A percentile compares a stretch with the other conserved stretches of the same genome.
Evolutionary conservation across 2,797 vertebrate genomes (phyloP).

Genomic region (Alfaro cultratus): DNA sequence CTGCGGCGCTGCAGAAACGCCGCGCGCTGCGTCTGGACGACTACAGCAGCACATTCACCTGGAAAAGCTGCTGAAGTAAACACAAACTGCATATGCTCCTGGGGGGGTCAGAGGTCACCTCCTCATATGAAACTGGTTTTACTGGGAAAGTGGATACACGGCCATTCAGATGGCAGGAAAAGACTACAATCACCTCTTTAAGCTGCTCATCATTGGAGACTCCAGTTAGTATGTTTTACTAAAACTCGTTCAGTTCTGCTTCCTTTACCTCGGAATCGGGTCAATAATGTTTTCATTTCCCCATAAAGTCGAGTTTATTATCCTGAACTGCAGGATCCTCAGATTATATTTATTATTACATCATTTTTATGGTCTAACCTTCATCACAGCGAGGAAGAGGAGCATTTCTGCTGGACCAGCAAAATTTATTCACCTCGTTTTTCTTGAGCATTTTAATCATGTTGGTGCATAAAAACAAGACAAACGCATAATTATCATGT

Average conservation of each 20-base stretch:
- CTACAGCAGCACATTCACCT: constrained; percentile 22
- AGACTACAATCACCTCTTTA: constrained; percentile 88
- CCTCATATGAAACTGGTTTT: constrained; percentile 49
- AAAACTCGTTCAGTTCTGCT: too few species aligned
- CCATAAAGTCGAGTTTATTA: not conserved
- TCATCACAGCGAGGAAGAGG: not conserved
- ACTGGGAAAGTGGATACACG: constrained; percentile 23
- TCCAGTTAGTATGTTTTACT: constrained; percentile 81
- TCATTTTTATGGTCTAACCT: not conserved
- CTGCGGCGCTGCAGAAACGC: constrained; percentile 6
- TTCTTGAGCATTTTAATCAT: too few species aligned
- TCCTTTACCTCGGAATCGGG: too few species aligned
- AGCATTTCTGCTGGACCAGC: not conserved
- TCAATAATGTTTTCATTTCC: not conserved
- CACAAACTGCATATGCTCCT: constrained; percentile 4
- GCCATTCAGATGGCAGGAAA: constrained; percentile 80
- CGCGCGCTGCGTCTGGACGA: constrained; percentile 3
- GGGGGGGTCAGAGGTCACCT: constrained; percentile 11
- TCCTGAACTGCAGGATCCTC: not conserved
- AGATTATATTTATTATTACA: not conserved
- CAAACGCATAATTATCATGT: not conserved
- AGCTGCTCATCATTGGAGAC: constrained; percentile 89
- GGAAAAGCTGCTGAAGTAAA: constrained; percentile 24
- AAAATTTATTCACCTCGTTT: not conserved
- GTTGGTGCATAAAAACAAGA: too few species aligned